phyloP scores from a whole-genome alignment of 2,797 vertebrate genomes.

The Paratrypauchen microcephalus region DNA sequence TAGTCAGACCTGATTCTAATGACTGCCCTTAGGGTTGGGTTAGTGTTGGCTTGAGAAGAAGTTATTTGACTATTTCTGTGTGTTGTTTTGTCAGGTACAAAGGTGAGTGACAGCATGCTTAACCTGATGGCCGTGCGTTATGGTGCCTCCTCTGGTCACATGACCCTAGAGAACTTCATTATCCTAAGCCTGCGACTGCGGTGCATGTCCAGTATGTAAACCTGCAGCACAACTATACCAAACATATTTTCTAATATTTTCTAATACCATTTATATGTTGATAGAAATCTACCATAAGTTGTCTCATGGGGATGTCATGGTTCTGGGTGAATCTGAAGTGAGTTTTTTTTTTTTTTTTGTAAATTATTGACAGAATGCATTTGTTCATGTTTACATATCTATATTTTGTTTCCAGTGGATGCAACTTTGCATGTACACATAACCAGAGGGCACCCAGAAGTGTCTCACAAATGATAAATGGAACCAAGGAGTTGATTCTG shows the following conservation, averaged over 20 bases:
- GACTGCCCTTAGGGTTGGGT: background rate
- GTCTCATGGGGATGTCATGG: constrained; percentile 49
- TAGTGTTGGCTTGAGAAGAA: background rate
- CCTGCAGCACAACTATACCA: constrained; percentile 17
- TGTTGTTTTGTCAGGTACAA: constrained; percentile 44
- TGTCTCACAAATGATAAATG: background rate
- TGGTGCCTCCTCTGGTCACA: constrained; percentile 61
- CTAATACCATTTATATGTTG: background rate
- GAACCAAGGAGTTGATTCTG: background rate
- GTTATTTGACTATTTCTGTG: background rate
- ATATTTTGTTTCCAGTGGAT: constrained; percentile 70
- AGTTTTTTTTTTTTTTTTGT: too few species aligned
- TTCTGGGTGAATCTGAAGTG: constrained; percentile 60
- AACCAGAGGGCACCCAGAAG: constrained; percentile 17
- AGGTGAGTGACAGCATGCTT: constrained; percentile 47
- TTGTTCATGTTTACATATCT: background rate
- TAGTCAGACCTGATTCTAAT: background rate
- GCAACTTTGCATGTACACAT: constrained; percentile 73
- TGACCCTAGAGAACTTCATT: constrained; percentile 82
- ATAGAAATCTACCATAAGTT: constrained; percentile 71
- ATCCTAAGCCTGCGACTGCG: constrained; percentile 78
- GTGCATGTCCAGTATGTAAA: constrained; percentile 80
- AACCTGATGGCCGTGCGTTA: constrained; percentile 72
- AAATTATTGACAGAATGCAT: background rate
- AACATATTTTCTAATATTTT: background rate